These are phyloP conservation scores for Troilus luridus DNA, from an alignment of 2,888 invertebrate genomes.

Conservation along the genomic window DNA sequence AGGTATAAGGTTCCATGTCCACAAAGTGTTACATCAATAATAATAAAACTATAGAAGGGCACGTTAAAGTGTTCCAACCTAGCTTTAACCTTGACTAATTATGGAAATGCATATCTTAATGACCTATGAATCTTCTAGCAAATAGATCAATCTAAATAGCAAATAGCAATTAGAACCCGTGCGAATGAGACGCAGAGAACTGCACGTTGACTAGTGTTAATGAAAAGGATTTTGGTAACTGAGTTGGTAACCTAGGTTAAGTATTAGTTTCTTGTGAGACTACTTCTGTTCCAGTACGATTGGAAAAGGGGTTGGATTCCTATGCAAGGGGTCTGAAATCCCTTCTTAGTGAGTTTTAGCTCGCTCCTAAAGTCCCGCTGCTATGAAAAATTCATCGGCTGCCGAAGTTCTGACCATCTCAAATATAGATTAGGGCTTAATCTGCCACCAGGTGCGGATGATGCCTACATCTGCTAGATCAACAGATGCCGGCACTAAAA, in stretches of 20 bases:
- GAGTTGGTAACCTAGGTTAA: no score
- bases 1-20: not conserved
- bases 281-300: not conserved
- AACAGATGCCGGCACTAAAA: constrained; percentile 48
- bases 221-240: no score
- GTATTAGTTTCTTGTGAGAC: not conserved
- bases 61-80: no score
- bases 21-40: no score
- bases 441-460: constrained; percentile 18
- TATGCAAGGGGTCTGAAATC: not conserved
- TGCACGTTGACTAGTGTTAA: no score
- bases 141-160: no score
- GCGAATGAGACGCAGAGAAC: no score
- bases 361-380: not conserved
- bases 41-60: no score
- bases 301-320: not conserved
- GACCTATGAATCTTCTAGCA: no score
- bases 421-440: constrained; percentile 45
- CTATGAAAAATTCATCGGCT: constrained; percentile 27
- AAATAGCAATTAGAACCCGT: no score
- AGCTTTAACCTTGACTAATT: no score
- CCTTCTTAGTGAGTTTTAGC: not conserved
- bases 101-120: no score
- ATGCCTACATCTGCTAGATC: constrained; percentile 50
- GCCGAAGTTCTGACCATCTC: not conserved